Evolutionary conservation across 1,140 invertebrate species (phyloP).

Genomic region (Brachystomella parvula): DNA sequence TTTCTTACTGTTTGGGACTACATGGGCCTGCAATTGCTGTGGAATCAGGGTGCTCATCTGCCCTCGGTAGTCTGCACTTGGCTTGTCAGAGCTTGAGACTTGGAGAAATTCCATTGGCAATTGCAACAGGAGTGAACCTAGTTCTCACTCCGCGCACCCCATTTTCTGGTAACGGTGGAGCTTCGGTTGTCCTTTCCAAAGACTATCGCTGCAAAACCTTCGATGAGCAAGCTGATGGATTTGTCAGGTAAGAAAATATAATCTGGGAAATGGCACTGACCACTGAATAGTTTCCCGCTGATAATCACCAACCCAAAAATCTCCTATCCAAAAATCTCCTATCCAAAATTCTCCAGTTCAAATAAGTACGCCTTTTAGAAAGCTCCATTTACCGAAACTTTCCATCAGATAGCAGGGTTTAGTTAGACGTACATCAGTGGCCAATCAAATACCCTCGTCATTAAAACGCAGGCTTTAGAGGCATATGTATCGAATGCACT

Average conservation of each 20-base stretch:
- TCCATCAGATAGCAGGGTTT: no score
- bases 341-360: no score
- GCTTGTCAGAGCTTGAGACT: conserved; percentile 24
- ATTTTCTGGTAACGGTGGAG: background rate
- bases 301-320: no score
- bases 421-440: no score
- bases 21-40: conserved; percentile 25
- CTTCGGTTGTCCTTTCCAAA: background rate
- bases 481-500: no score
- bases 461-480: no score
- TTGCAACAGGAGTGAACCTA: conserved; percentile 28
- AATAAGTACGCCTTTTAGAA: no score
- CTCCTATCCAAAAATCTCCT: no score
- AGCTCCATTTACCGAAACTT: no score
- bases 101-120: conserved; percentile 17
- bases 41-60: conserved; percentile 22
- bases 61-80: conserved; percentile 21
- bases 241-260: conserved; percentile 5
- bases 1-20: conserved; percentile 21
- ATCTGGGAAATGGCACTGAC: no score
- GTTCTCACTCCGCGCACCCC: conserved; percentile 1
- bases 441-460: no score
- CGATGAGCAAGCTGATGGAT: conserved; percentile 23
- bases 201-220: conserved; percentile 24
- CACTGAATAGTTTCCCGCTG: no score